A percentile compares a stretch with the other conserved stretches of the same genome.
Evolutionary conservation across 2,113 vertebrate species (phyloP).

Genomic region (Noctilio leporinus): DNA sequence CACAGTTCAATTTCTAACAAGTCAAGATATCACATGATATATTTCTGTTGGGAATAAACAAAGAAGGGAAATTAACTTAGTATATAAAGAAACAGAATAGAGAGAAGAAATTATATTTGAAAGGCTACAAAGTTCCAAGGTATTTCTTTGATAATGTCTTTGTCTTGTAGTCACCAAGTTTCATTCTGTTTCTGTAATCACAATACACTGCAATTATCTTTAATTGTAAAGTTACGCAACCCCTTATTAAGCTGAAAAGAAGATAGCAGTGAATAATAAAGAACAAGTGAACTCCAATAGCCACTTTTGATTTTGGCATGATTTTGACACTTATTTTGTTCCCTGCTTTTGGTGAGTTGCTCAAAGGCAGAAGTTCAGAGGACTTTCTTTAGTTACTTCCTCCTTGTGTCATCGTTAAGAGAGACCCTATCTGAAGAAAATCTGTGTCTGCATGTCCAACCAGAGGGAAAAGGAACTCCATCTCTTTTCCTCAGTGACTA

Average conservation of each 20-base stretch:
- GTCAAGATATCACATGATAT: background rate
- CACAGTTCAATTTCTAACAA: background rate
- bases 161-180: slow-evolving; percentile 56
- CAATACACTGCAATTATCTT: slow-evolving; percentile 72
- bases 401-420: background rate
- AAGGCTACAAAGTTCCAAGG: background rate
- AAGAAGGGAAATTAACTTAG: background rate
- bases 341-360: background rate
- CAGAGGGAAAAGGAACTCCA: background rate
- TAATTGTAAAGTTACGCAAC: slow-evolving; percentile 68
- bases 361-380: background rate
- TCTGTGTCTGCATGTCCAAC: background rate
- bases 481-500: background rate
- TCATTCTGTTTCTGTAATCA: slow-evolving; percentile 67
- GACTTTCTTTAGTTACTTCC: background rate
- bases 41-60: background rate
- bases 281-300: slow-evolving; percentile 43
- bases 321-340: slow-evolving; percentile 7
- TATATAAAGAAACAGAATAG: background rate
- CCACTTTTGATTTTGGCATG: slow-evolving; percentile 56
- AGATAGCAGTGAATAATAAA: slow-evolving; percentile 66
- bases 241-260: slow-evolving; percentile 72
- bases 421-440: background rate
- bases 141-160: slow-evolving; percentile 54
- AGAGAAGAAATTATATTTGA: background rate